Percentiles rank a stretch among this genome's conserved stretches.
phyloP scores from a whole-genome alignment of 2,797 vertebrate genomes.

The Bovichtus variegatus region DNA sequence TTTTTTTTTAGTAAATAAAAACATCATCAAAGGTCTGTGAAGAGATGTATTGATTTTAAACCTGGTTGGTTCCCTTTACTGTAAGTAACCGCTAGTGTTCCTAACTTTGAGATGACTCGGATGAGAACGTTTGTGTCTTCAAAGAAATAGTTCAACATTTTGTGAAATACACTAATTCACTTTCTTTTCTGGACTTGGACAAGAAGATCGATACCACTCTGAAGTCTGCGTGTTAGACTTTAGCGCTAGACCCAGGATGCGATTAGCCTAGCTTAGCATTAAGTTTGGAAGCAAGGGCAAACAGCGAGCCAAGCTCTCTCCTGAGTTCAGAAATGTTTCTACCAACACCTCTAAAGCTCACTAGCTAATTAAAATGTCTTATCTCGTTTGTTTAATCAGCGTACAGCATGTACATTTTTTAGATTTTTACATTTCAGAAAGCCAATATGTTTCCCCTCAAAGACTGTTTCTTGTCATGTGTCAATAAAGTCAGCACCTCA shows the following conservation, averaged over 20 bases:
- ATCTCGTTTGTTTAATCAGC: conserved; percentile 1
- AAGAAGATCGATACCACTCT: background rate
- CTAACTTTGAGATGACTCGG: conserved; percentile 73
- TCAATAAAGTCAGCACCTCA: background rate
- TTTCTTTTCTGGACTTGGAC: background rate
- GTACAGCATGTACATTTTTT: background rate
- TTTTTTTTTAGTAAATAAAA: background rate
- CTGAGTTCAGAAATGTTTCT: background rate
- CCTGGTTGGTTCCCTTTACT: background rate
- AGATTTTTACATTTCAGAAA: background rate
- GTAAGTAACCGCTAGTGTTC: background rate
- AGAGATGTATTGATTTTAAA: background rate
- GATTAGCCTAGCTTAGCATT: background rate
- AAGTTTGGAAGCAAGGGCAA: background rate
- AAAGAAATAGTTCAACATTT: background rate
- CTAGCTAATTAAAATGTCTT: background rate
- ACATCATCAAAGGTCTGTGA: background rate
- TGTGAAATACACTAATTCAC: background rate
- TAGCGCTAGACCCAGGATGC: background rate
- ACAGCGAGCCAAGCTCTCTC: background rate
- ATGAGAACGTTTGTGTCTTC: conserved; percentile 47
- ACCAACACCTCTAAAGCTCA: background rate
- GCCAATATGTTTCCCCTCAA: background rate
- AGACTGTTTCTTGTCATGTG: background rate
- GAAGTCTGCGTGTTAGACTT: background rate